These are phyloP conservation scores for Syngnathus scovelli DNA, from an alignment of 2,113 vertebrate genomes.

Conservation along the genomic window DNA sequence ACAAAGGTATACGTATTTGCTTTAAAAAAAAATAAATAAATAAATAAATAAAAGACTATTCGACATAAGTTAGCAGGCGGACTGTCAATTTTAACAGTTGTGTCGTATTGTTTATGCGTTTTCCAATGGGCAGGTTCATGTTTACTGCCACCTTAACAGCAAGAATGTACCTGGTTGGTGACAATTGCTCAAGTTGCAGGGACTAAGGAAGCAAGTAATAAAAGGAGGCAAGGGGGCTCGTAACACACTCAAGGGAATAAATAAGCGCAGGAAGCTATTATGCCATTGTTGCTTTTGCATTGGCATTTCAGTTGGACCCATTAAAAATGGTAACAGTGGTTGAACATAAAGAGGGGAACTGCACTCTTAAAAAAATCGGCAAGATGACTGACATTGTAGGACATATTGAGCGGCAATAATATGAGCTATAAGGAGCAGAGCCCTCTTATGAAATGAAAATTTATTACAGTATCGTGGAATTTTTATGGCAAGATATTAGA, in stretches of 20 bases:
- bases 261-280: background rate
- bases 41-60: background rate
- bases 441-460: too few relatives aligned
- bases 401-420: too few relatives aligned
- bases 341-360: background rate
- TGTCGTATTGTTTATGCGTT: conserved; percentile 16
- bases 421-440: too few relatives aligned
- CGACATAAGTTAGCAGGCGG: background rate
- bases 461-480: too few relatives aligned
- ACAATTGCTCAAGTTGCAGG: background rate
- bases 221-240: background rate
- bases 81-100: conserved; percentile 20
- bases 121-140: conserved; percentile 23
- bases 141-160: conserved; percentile 6
- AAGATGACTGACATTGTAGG: too few relatives aligned
- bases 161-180: conserved; percentile 9
- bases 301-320: background rate
- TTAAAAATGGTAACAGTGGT: background rate
- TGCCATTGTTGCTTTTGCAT: background rate
- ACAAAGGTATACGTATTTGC: conserved; percentile 25
- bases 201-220: background rate
- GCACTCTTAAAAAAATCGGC: too few relatives aligned
- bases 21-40: conserved; percentile 11
- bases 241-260: background rate
- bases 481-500: too few relatives aligned